Percentiles rank a stretch among this genome's conserved stretches.
These are phyloP conservation scores for Acanthurus lineatus DNA, from an alignment of 2,797 vertebrate genomes.

Conservation along the genomic window DNA sequence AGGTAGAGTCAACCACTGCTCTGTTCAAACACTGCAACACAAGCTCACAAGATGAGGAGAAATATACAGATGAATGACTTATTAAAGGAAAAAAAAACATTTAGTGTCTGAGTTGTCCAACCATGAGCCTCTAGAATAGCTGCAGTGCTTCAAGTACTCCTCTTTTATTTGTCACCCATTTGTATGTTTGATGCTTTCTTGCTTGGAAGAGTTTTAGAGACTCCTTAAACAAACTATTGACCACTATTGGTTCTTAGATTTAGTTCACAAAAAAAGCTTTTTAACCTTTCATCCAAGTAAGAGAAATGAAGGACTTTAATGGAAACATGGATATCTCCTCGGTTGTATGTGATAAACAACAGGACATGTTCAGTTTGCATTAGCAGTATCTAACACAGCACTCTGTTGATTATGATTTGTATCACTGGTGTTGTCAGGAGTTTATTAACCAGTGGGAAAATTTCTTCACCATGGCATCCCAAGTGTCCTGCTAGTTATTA, in stretches of 20 bases:
- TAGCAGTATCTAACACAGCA: not conserved
- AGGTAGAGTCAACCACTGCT: conserved; percentile 81
- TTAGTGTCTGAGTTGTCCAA: not conserved
- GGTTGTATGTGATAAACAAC: not conserved
- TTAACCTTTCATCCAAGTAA: too few relatives aligned
- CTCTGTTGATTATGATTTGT: too few relatives aligned
- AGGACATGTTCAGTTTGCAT: not conserved
- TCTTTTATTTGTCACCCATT: conserved; percentile 1
- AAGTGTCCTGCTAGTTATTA: not conserved
- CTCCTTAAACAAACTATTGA: not conserved
- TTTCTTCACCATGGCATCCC: too few relatives aligned
- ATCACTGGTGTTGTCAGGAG: too few relatives aligned
- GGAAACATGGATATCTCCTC: not conserved
- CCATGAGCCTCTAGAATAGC: not conserved
- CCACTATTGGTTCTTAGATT: not conserved
- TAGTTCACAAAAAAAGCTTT: not conserved
- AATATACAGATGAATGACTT: not conserved
- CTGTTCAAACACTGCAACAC: conserved; percentile 3
- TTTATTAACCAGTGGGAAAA: too few relatives aligned
- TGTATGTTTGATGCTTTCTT: not conserved
- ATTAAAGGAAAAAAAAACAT: not conserved
- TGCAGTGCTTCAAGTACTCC: not conserved
- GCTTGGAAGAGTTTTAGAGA: not conserved
- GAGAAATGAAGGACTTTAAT: not conserved
- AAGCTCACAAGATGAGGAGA: not conserved